These are phyloP conservation scores for Brachymystax lenok DNA, from an alignment of 2,797 vertebrate genomes.

Conservation along the genomic window DNA sequence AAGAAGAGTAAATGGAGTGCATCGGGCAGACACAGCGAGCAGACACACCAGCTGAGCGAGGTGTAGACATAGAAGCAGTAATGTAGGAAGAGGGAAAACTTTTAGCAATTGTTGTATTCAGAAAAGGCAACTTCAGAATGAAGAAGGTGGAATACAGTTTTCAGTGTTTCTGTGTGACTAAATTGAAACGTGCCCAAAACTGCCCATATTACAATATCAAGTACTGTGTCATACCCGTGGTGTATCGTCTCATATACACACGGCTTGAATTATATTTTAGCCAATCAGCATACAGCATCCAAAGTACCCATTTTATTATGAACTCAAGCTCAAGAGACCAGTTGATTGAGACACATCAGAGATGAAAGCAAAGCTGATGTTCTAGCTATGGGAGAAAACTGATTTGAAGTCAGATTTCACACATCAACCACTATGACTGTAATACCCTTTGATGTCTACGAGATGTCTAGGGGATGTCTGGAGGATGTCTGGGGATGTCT, in stretches of 20 bases:
- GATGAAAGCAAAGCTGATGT: neutral
- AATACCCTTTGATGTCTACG: no score
- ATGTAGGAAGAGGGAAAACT: neutral
- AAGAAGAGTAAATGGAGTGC: slow-evolving; percentile 48
- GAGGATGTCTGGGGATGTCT: no score
- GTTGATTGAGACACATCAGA: neutral
- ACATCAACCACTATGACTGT: neutral
- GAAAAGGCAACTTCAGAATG: neutral
- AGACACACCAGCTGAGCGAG: slow-evolving; percentile 8
- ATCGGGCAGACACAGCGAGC: slow-evolving; percentile 1
- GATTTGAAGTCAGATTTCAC: neutral
- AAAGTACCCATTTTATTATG: no score
- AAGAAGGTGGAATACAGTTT: neutral
- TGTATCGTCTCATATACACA: neutral
- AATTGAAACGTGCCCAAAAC: neutral
- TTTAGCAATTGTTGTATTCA: no score
- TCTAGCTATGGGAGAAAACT: slow-evolving; percentile 1
- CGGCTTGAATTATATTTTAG: neutral
- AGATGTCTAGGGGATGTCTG: no score
- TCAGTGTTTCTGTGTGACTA: neutral
- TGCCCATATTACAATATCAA: neutral
- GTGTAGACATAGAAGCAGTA: slow-evolving; percentile 2
- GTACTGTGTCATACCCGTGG: neutral
- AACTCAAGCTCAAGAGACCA: neutral
- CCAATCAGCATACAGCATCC: neutral